These are phyloP conservation scores for Acleris cristana DNA, from an alignment of 2,888 invertebrate genomes.

Conservation along the genomic window DNA sequence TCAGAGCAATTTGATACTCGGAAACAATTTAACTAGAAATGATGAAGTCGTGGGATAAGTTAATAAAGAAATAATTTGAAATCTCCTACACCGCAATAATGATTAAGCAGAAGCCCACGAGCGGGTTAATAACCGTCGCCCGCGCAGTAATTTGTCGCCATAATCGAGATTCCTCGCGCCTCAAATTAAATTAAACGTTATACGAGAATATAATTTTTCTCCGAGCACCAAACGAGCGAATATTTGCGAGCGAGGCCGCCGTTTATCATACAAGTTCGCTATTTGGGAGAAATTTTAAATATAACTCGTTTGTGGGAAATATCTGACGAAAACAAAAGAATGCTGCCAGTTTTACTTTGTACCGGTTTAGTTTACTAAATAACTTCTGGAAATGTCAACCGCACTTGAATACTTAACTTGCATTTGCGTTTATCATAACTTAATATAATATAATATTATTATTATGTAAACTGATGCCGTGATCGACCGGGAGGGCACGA, in stretches of 20 bases:
- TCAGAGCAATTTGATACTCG: neutral
- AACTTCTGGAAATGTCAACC: constrained; percentile 34
- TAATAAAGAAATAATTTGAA: constrained; percentile 34
- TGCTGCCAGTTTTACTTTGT: constrained; percentile 27
- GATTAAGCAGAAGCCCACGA: constrained; percentile 59
- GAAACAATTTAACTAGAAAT: constrained; percentile 1
- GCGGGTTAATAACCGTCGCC: constrained; percentile 63
- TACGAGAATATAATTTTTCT: constrained; percentile 49
- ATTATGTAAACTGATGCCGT: constrained; percentile 55
- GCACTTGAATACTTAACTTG: constrained; percentile 63
- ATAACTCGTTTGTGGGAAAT: constrained; percentile 45
- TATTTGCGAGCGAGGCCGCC: constrained; percentile 43
- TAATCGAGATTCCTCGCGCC: constrained; percentile 70
- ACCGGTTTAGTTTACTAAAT: neutral
- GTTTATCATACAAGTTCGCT: constrained; percentile 42
- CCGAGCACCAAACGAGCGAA: constrained; percentile 39
- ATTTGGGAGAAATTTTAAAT: constrained; percentile 42
- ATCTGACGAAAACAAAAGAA: constrained; percentile 42
- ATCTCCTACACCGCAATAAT: constrained; percentile 52
- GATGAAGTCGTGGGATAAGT: constrained; percentile 31
- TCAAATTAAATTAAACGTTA: constrained; percentile 69
- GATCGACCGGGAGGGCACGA: constrained; percentile 61
- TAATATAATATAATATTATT: constrained; percentile 6
- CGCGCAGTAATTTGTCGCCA: constrained; percentile 74
- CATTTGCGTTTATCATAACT: constrained; percentile 66